phyloP scores from a whole-genome alignment of 2,888 invertebrate species.

The Drosophila demipolita region DNA sequence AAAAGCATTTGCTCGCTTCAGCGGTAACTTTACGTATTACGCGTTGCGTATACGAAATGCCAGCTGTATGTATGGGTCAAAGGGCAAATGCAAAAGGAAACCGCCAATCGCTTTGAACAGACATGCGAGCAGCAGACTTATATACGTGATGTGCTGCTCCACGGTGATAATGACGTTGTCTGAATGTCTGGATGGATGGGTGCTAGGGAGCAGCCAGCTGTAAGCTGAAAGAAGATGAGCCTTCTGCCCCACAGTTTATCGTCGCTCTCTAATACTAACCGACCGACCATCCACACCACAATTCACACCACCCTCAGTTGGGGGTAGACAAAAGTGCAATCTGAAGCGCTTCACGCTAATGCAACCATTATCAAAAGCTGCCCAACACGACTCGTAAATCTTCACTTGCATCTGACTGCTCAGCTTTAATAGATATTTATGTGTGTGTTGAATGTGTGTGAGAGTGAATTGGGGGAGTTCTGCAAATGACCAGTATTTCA shows the following conservation, averaged over 20 bases:
- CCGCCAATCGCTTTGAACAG: slow-evolving; percentile 53
- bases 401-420: slow-evolving; percentile 71
- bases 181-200: slow-evolving; percentile 11
- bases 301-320: slow-evolving; percentile 4
- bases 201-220: slow-evolving; percentile 1
- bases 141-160: slow-evolving; percentile 56
- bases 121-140: slow-evolving; percentile 61
- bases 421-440: slow-evolving; percentile 76
- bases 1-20: slow-evolving; percentile 51
- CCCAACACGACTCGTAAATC: slow-evolving; percentile 66
- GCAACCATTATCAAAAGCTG: slow-evolving; percentile 74
- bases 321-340: slow-evolving; percentile 61
- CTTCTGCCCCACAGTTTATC: slow-evolving; percentile 50
- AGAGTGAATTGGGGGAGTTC: slow-evolving; percentile 11
- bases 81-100: slow-evolving; percentile 57
- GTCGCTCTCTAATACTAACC: slow-evolving; percentile 46
- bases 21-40: slow-evolving; percentile 48
- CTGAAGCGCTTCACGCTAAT: slow-evolving; percentile 72
- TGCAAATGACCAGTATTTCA: slow-evolving; percentile 25
- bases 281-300: slow-evolving; percentile 3
- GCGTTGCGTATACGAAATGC: slow-evolving; percentile 35
- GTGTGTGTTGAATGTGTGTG: slow-evolving; percentile 30
- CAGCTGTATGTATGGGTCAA: slow-evolving; percentile 52
- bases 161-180: slow-evolving; percentile 69
- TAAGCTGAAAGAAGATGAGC: slow-evolving; percentile 16